Conservation (phyloP, 2,797 vertebrate species). For the Dromococcyx pavoninus region DNA sequence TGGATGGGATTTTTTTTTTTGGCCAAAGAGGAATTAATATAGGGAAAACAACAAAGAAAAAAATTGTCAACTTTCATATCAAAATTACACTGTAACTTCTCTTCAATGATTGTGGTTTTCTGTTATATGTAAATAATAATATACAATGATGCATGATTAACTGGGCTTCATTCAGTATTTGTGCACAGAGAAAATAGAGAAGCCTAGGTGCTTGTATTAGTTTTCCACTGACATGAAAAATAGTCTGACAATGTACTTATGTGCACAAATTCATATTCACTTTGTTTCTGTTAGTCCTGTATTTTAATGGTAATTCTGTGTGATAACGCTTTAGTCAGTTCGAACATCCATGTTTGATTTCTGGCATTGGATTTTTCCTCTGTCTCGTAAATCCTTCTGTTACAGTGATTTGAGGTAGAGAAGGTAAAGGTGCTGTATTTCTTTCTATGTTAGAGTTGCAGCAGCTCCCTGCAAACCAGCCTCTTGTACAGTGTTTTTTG, state of each 20-base stretch:
- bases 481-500: neutral
- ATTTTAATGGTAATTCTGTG: neutral
- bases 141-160: neutral
- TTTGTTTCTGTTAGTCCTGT: rapidly evolving
- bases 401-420: rapidly evolving
- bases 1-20: neutral
- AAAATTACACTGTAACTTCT: neutral
- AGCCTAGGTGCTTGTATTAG: neutral
- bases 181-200: neutral
- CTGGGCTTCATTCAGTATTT: neutral
- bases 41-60: neutral
- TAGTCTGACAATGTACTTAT: neutral
- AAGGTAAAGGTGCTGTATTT: neutral
- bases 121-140: neutral
- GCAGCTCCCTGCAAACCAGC: neutral
- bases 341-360: neutral
- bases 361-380: neutral
- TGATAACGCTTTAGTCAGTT: neutral
- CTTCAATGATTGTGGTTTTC: neutral
- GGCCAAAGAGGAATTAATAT: neutral
- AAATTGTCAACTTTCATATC: neutral
- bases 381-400: neutral
- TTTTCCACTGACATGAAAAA: neutral
- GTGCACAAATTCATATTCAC: rapidly evolving
- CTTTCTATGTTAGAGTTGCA: neutral